A percentile compares a stretch with the other conserved stretches of the same genome.
Conservation (phyloP, 1,140 invertebrate genomes). For the Diorhabda carinulata region DNA sequence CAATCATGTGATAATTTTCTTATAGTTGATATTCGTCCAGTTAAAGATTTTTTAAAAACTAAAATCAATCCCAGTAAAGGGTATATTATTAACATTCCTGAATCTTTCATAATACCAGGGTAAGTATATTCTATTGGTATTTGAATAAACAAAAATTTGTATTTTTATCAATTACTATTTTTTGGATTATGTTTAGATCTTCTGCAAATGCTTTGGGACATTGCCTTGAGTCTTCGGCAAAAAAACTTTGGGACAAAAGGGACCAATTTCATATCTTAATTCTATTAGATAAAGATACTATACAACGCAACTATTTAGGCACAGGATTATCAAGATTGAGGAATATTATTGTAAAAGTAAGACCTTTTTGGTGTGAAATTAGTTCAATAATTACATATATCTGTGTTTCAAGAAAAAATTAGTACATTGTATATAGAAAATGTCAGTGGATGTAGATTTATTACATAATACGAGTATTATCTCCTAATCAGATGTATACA, state of each 20-base stretch:
- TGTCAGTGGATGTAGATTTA: too few relatives aligned
- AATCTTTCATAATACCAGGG: constrained; percentile 67
- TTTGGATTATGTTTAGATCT: constrained; percentile 44
- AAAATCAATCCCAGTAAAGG: constrained; percentile 58
- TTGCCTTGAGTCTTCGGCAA: constrained; percentile 53
- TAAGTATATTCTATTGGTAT: constrained; percentile 43
- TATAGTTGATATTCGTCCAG: constrained; percentile 68
- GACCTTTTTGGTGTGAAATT: not conserved
- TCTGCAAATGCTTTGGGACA: constrained; percentile 58
- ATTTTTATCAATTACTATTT: not conserved
- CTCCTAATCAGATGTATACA: too few relatives aligned
- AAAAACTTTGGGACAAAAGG: constrained; percentile 58
- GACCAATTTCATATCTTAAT: constrained; percentile 64
- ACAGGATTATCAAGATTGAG: constrained; percentile 30
- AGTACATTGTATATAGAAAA: too few relatives aligned
- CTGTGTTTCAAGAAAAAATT: too few relatives aligned
- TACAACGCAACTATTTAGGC: constrained; percentile 46
- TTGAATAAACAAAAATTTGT: not conserved
- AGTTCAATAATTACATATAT: too few relatives aligned
- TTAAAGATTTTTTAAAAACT: constrained; percentile 61
- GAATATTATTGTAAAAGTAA: constrained; percentile 28
- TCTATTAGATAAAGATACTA: constrained; percentile 66
- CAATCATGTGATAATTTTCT: constrained; percentile 61
- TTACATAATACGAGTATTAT: too few relatives aligned
- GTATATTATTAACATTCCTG: constrained; percentile 71